These are phyloP conservation scores for Pocillopora grandis DNA, from an alignment of 92 coral and sea anemone genomes.

Conservation along the genomic window DNA sequence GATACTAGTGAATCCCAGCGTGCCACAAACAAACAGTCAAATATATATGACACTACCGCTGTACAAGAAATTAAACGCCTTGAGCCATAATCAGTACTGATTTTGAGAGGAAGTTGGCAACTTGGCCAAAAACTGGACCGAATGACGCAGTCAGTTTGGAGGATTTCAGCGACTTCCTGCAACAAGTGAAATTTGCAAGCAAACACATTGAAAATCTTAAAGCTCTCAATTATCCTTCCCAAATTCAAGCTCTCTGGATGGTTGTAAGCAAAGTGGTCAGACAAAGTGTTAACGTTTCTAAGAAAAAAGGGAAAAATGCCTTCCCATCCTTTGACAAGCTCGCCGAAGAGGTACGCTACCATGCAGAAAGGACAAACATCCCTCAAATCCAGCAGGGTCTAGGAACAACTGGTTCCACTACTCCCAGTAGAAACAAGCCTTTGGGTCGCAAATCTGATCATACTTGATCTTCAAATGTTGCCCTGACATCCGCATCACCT, in stretches of 20 bases:
- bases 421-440: not conserved
- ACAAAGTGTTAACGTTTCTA: constrained; percentile 52
- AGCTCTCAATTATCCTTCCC: constrained; percentile 59
- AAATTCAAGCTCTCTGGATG: constrained; percentile 51
- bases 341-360: constrained; percentile 38
- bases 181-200: constrained; percentile 64
- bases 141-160: constrained; percentile 45
- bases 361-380: constrained; percentile 63
- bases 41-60: too few species aligned
- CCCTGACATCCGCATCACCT: constrained; percentile 13
- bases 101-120: constrained; percentile 53
- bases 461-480: not conserved
- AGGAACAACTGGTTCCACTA: not conserved
- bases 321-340: constrained; percentile 54
- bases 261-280: constrained; percentile 70
- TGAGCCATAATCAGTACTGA: constrained; percentile 52
- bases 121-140: constrained; percentile 62
- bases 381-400: constrained; percentile 36
- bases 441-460: not conserved
- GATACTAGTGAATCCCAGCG: constrained; percentile 8
- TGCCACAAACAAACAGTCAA: not conserved
- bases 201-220: constrained; percentile 57
- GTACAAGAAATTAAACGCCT: constrained; percentile 6
- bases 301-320: constrained; percentile 43
- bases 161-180: constrained; percentile 68